phyloP scores from a whole-genome alignment of 2,888 invertebrate genomes.

The Meteorus cinctellus region DNA sequence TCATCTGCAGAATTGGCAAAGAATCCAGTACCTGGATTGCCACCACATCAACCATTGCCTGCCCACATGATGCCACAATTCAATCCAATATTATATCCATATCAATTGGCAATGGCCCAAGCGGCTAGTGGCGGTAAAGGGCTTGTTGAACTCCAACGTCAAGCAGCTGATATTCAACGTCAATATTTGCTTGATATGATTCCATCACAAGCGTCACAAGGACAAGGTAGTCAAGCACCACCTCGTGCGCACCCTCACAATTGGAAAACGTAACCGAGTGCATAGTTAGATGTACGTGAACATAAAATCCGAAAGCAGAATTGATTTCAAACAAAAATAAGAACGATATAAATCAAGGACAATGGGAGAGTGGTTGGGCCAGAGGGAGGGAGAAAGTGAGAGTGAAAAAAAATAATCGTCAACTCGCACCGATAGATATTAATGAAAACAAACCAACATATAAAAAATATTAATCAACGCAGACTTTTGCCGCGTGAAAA shows the following conservation, averaged over 20 bases:
- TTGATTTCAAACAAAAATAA: not conserved
- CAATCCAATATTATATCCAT: constrained; percentile 90
- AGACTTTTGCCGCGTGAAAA: constrained; percentile 17
- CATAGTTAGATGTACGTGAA: constrained; percentile 51
- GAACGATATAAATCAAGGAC: not conserved
- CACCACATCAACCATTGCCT: constrained; percentile 79
- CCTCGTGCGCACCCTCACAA: constrained; percentile 74
- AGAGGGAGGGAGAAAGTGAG: not conserved
- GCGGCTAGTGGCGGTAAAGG: constrained; percentile 76
- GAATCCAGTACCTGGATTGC: constrained; percentile 72
- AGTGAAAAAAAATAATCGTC: not conserved
- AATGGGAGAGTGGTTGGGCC: not conserved
- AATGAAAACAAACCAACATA: not conserved
- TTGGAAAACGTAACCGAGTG: constrained; percentile 78
- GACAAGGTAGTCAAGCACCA: constrained; percentile 72
- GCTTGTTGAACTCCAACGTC: constrained; percentile 86
- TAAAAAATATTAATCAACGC: constrained; percentile 11
- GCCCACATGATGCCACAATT: constrained; percentile 91
- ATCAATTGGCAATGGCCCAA: constrained; percentile 90
- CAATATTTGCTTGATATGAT: constrained; percentile 98
- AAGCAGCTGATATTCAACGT: constrained; percentile 90
- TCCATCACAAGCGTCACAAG: constrained; percentile 77
- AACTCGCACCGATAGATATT: not conserved
- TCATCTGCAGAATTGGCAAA: constrained; percentile 66
- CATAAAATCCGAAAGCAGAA: constrained; percentile 20